Base-by-base conservation (phyloP, 2,888 invertebrate genomes). In the Acanthosepion lycidas region DNA sequence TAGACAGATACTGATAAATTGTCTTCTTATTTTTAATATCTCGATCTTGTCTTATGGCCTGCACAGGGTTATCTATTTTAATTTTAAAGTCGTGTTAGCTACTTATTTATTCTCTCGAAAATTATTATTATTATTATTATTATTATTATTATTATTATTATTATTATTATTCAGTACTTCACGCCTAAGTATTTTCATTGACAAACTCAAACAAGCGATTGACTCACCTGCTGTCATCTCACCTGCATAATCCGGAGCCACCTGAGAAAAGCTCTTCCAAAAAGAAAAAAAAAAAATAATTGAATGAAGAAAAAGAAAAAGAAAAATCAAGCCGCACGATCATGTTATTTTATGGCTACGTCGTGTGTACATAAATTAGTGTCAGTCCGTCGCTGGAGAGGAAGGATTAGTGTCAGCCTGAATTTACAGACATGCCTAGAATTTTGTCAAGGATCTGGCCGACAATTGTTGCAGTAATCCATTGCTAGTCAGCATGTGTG, bases 101-200 rank as follows among this genome's bases (percentile, higher is more conserved):
- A 42, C 42, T 42, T 42, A 42, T 42, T 42, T 42, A 42, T 42
- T 42, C 42, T 42, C 42, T 42, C 42, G 42, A 3, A 2, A 12
- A 51, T 51, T 51, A 51, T 51, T 51, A 51, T 55, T 20, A 55
- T 55, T 55, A 55, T 55, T 55, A 55, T 55, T 55, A 55, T 55
- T 55, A 55, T 55, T 55, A 55, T 26, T 64, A 78, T 78, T 78
- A n/a, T 78, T 78, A 78, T 78, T 78, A 78, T 78, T n/a, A 28
- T 78, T 78, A 78, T n/a, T 28, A 78, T n/a, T 8, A n/a, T n/a
- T 78, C 15, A n/a, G n/a, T 78, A 15, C n/a, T n/a, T n/a, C 78
- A 78, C 78, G 78, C 78, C n/a, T 78, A 12, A n/a, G n/a, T 78
- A n/a, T 78, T 78, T 78, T n/a, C n/a, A 78, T 78, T 78, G n/a